Evolutionary conservation across 2,113 vertebrate genomes (phyloP), one percentile per base, ranked within the genome.

Genomic region (Dasypus novemcinctus): DNA sequence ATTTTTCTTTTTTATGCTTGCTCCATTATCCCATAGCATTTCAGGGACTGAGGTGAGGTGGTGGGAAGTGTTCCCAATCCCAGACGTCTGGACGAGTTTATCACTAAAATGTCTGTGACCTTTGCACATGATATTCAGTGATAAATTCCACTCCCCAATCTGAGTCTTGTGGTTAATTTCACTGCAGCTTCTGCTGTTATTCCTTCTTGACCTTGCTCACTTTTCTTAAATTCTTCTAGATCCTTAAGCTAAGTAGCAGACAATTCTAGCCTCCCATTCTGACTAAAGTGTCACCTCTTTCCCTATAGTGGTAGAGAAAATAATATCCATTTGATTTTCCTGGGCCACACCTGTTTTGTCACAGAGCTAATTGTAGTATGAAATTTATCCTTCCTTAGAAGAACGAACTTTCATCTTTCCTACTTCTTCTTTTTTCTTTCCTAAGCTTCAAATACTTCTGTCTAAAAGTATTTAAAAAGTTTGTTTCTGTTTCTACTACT

Each of bases 401-500:
- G 82, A 83, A 49, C 33, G 21, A 82, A 36, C 31, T 82, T 75
- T 36, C 33, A 17, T 92, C 79, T 79, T 43, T 61, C 20, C 5
- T 57, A 59, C 54, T 87, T 80, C 46, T 87, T 69, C 36, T 49
- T 82, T 82, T 91, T 71, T 92, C 69, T 80, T 89, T 83, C n/a
- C 52, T 54, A 7, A 68, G 9, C 49, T 49, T 89, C 64, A 91
- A 41, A 71, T 64, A 76, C 69, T 91, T 87, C 13, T 83, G 20
- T 79, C 49, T 94, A 21, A 84, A 38, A 82, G 12, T 93, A 76
- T 69, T 94, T 94, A 1, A 75, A 82, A 93, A 46, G 11, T 71
- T 41, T 69, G 5, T 93, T 89, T 90, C 52, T 82, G 3, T 57
- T 82, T 74, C 14, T 6, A 21, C 74, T 86, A 69, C 17, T 75